phyloP scores from a whole-genome alignment of 2,888 invertebrate species.

The Thereva nobilitata region DNA sequence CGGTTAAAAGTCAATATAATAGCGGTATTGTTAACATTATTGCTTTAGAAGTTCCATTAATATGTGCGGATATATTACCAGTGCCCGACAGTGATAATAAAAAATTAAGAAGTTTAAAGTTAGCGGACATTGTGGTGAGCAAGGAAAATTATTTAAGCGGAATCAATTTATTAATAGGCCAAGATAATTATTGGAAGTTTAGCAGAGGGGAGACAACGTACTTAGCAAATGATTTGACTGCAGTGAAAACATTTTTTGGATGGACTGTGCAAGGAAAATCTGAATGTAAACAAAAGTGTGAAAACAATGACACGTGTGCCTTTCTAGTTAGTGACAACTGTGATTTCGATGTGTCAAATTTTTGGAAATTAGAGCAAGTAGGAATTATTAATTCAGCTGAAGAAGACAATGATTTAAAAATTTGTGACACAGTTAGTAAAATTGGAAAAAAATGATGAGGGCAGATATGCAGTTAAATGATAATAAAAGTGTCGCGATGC shows the following conservation, averaged over 20 bases:
- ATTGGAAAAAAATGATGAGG: too few species aligned
- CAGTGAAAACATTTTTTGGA: slow-evolving; percentile 3
- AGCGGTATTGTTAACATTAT: not conserved
- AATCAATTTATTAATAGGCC: slow-evolving; percentile 1
- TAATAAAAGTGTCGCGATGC: too few species aligned
- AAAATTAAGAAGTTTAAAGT: not conserved
- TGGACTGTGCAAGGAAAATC: slow-evolving; percentile 4
- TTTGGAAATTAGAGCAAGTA: too few species aligned
- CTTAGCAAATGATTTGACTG: not conserved
- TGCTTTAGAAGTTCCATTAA: too few species aligned
- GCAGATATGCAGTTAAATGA: too few species aligned
- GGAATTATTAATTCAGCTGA: too few species aligned
- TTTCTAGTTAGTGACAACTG: not conserved
- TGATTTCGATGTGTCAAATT: not conserved
- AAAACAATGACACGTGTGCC: not conserved
- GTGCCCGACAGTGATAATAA: not conserved
- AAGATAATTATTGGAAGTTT: slow-evolving; percentile 9
- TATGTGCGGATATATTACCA: slow-evolving; percentile 6
- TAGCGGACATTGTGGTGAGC: not conserved
- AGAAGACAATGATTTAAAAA: too few species aligned
- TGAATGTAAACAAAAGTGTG: not conserved
- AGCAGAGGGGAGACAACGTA: not conserved
- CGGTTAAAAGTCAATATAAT: not conserved
- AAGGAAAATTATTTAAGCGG: not conserved
- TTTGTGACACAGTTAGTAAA: too few species aligned